A percentile compares a stretch with the other conserved stretches of the same genome.
These are phyloP conservation scores for Ormyrus pomaceus DNA, from an alignment of 2,888 invertebrate genomes.

Conservation along the genomic window DNA sequence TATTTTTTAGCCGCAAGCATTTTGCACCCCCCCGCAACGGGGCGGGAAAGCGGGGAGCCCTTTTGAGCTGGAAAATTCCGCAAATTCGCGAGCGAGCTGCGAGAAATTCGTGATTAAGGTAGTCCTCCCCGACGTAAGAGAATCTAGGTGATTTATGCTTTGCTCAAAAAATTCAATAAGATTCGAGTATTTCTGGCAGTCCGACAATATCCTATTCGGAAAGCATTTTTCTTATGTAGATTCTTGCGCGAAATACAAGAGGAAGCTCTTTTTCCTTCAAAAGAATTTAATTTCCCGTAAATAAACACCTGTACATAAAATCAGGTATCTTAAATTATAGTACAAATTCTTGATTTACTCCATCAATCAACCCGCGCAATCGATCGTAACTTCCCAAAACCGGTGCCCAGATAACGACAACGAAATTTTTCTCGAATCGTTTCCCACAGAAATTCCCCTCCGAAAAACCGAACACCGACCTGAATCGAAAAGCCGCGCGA, in stretches of 20 bases:
- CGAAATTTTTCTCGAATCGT: too few relatives aligned
- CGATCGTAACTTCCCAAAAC: too few relatives aligned
- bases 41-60: neutral
- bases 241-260: too few relatives aligned
- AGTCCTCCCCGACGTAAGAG: neutral
- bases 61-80: neutral
- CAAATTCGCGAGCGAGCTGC: neutral
- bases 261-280: too few relatives aligned
- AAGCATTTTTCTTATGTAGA: neutral
- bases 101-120: constrained; percentile 26
- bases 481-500: neutral
- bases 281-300: too few relatives aligned
- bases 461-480: too few relatives aligned
- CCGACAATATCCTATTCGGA: neutral
- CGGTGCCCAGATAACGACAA: too few relatives aligned
- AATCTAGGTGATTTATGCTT: neutral
- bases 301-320: too few relatives aligned
- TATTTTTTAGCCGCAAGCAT: neutral
- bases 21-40: neutral
- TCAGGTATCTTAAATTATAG: too few relatives aligned
- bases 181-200: neutral
- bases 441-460: too few relatives aligned
- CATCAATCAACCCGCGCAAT: too few relatives aligned
- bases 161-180: neutral
- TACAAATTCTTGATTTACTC: too few relatives aligned